Percentiles rank a stretch among this genome's conserved stretches.
These are phyloP conservation scores for Coryphaenoides rupestris DNA, from an alignment of 2,113 vertebrate genomes.

Conservation along the genomic window DNA sequence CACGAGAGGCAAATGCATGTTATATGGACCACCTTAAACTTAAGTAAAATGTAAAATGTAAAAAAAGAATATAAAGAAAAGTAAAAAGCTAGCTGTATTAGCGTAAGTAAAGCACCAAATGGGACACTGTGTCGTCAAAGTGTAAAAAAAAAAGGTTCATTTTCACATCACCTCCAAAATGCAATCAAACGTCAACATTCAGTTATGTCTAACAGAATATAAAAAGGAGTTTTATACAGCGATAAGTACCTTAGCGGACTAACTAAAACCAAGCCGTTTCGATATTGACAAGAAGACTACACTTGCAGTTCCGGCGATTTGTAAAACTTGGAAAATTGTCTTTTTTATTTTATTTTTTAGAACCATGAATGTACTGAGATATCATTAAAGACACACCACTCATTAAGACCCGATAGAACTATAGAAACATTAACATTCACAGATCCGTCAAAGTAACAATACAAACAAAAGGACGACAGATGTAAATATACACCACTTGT, in stretches of 20 bases:
- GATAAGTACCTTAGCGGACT: conserved; percentile 62
- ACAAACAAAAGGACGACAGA: conserved; percentile 56
- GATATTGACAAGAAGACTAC: conserved; percentile 45
- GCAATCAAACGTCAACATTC: conserved; percentile 49
- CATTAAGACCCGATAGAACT: conserved; percentile 60
- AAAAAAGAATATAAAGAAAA: too few relatives aligned
- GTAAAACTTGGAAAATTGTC: conserved; percentile 34
- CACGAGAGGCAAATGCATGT: conserved; percentile 26
- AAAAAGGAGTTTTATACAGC: conserved; percentile 63
- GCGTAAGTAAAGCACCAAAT: conserved; percentile 41
- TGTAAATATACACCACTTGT: conserved; percentile 54
- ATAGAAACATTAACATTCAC: conserved; percentile 58
- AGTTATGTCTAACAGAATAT: conserved; percentile 58
- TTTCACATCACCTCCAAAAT: conserved; percentile 44
- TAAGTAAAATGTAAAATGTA: too few relatives aligned
- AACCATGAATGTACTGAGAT: conserved; percentile 36
- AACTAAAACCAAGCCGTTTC: conserved; percentile 58
- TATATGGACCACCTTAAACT: conserved; percentile 30
- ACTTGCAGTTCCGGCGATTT: conserved; percentile 33
- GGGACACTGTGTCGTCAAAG: conserved; percentile 33
- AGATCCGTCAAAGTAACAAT: conserved; percentile 57
- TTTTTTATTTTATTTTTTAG: conserved; percentile 37
- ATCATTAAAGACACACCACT: conserved; percentile 54
- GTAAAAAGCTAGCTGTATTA: not conserved
- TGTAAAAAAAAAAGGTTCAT: conserved; percentile 30